phyloP scores from a whole-genome alignment of 2,888 invertebrate genomes.

The Drosophila kuntzei region DNA sequence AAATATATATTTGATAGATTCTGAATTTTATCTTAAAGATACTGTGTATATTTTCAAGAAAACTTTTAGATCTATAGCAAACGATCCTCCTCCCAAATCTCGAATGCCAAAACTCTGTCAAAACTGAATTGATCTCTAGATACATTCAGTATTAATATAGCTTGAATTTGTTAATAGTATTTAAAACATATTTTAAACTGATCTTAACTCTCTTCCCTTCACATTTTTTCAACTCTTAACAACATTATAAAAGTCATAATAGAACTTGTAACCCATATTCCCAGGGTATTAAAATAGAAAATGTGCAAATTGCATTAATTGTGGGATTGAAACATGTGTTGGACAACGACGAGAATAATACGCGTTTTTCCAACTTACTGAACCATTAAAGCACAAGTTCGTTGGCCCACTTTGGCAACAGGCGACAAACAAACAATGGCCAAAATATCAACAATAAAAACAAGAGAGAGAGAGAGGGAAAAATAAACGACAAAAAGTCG shows the following conservation, averaged over 20 bases:
- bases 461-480: background rate
- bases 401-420: conserved; percentile 63
- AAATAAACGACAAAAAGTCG: conserved; percentile 23
- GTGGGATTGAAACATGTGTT: conserved; percentile 30
- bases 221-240: background rate
- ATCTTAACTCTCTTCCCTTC: background rate
- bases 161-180: background rate
- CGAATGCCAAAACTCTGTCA: no score
- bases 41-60: no score
- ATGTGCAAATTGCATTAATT: conserved; percentile 46
- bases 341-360: background rate
- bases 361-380: conserved; percentile 25
- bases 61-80: no score
- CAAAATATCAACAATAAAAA: conserved; percentile 18
- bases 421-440: conserved; percentile 54
- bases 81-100: no score
- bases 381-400: conserved; percentile 67
- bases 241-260: background rate
- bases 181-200: background rate
- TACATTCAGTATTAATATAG: no score
- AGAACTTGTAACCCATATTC: background rate
- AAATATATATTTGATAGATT: no score
- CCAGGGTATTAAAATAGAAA: conserved; percentile 22
- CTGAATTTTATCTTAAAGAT: no score
- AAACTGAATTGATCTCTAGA: no score